Conservation (phyloP, 2,888 invertebrate species). For the Cryptus viduatorius region DNA sequence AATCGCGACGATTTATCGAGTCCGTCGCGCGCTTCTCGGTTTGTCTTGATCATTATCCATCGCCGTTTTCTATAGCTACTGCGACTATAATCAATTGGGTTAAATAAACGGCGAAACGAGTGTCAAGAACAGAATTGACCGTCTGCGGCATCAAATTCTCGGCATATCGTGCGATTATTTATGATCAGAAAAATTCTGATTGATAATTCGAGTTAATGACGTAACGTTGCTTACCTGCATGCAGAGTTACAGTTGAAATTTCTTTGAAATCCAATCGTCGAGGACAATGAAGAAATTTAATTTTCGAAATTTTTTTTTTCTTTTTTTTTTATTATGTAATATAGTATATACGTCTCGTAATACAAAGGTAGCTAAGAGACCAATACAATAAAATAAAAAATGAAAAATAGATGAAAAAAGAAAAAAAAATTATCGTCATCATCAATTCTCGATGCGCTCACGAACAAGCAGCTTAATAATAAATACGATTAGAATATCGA, state of each 20-base stretch:
- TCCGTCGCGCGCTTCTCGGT: not conserved
- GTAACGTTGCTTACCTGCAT: conserved; percentile 24
- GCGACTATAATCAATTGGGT: conserved; percentile 42
- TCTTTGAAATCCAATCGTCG: conserved; percentile 16
- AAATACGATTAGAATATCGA: conserved; percentile 60
- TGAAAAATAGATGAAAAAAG: conserved; percentile 12
- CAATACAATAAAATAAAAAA: conserved; percentile 65
- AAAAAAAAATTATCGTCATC: conserved; percentile 6
- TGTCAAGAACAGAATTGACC: conserved; percentile 26
- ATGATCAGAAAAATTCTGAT: conserved; percentile 17
- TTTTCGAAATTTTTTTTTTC: conserved; percentile 72
- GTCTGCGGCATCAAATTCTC: not conserved
- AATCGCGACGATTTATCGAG: conserved; percentile 2
- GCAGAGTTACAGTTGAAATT: conserved; percentile 9
- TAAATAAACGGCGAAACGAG: conserved; percentile 29
- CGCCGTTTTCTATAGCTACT: conserved; percentile 15
- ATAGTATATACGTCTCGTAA: conserved; percentile 67
- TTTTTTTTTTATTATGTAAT: conserved; percentile 76
- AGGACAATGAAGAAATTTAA: not conserved
- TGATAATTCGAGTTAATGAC: not conserved
- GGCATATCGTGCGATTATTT: not conserved
- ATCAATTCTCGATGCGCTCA: conserved; percentile 38
- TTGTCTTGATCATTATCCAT: conserved; percentile 41
- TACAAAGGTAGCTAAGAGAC: conserved; percentile 71
- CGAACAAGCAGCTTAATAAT: conserved; percentile 51